phyloP scores from a whole-genome alignment of 2,888 invertebrate genomes.

The Hymenopus coronatus region DNA sequence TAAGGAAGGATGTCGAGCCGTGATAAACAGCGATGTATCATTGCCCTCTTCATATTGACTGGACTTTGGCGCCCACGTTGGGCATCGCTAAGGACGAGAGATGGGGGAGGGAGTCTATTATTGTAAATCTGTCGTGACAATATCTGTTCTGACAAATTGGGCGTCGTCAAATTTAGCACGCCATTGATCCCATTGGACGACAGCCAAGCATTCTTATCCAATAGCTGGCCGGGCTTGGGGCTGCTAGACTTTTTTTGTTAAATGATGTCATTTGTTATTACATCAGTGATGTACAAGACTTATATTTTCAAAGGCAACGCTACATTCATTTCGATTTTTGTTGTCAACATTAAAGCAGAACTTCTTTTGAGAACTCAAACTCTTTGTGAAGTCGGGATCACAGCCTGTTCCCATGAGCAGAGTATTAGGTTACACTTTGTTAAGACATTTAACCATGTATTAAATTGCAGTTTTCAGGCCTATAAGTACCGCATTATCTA shows the following conservation, averaged over 20 bases:
- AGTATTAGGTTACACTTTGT: no score
- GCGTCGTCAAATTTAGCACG: constrained; percentile 28
- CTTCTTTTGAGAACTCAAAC: no score
- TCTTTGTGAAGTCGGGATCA: not conserved
- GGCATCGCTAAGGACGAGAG: not conserved
- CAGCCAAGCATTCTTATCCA: constrained; percentile 21
- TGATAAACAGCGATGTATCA: not conserved
- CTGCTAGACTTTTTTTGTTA: not conserved
- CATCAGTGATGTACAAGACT: not conserved
- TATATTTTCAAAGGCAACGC: not conserved
- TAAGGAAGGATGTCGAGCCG: not conserved
- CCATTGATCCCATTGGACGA: constrained; percentile 29
- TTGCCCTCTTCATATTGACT: not conserved
- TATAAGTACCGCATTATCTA: no score
- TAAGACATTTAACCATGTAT: no score
- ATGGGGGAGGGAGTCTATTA: not conserved
- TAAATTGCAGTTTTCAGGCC: no score
- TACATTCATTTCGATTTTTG: not conserved
- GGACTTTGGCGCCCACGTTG: not conserved
- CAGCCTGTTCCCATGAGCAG: no score
- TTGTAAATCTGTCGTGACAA: constrained; percentile 17
- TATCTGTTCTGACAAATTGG: constrained; percentile 17
- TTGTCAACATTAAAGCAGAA: not conserved
- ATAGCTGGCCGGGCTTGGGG: not conserved
- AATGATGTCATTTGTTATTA: constrained; percentile 5